A percentile compares a stretch with the other conserved stretches of the same genome.
Conservation (phyloP, 2,113 vertebrate species). For the Thryonomys swinderianus region DNA sequence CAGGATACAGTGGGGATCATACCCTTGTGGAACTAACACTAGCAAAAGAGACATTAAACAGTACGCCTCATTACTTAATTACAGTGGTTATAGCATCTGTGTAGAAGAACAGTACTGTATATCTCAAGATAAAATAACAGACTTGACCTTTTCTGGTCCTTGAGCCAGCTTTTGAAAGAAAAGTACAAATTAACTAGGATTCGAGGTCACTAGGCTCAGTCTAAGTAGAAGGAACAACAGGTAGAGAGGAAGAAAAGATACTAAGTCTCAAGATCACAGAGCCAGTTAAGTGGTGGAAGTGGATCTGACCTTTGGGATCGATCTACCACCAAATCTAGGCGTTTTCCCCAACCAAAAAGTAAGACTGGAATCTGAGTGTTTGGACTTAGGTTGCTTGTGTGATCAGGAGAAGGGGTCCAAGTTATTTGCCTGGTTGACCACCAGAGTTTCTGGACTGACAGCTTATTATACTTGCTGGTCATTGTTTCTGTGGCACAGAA, state of each 20-base stretch:
- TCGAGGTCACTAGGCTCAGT: neutral
- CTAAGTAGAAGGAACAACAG: neutral
- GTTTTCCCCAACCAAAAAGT: neutral
- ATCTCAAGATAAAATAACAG: neutral
- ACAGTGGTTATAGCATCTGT: neutral
- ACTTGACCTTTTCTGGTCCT: conserved; percentile 34
- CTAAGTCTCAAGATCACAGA: neutral
- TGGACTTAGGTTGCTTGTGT: neutral
- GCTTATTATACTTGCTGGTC: neutral
- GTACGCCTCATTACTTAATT: conserved; percentile 32
- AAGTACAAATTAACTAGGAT: neutral
- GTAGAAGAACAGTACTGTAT: neutral
- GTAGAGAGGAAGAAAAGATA: conserved; percentile 36
- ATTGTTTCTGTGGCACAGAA: neutral
- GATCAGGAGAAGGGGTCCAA: no score
- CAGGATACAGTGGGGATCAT: neutral
- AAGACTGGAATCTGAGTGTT: neutral
- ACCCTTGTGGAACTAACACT: neutral
- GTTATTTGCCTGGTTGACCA: neutral
- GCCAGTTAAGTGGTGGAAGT: neutral
- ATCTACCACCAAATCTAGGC: neutral
- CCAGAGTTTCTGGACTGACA: conserved; percentile 24
- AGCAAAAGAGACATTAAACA: neutral
- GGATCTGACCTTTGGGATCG: neutral
- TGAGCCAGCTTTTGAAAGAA: conserved; percentile 44